Percentiles rank a stretch among this genome's conserved stretches.
Evolutionary conservation across 2,888 invertebrate species (phyloP).

Genomic region (Phalera bucephala): DNA sequence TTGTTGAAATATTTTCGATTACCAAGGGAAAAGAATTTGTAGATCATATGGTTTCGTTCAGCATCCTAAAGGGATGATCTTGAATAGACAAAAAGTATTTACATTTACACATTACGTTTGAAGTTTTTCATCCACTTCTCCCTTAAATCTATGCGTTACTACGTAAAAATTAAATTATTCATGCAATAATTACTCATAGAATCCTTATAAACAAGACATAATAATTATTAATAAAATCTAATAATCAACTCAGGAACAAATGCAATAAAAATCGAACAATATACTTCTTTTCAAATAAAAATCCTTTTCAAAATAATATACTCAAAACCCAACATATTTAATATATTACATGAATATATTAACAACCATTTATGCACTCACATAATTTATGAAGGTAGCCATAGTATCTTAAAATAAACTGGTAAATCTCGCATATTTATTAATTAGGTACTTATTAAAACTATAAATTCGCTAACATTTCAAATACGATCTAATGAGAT

Average conservation of each 20-base stretch:
- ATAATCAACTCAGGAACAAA: slow-evolving; percentile 82
- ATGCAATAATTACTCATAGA: slow-evolving; percentile 65
- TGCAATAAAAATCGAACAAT: slow-evolving; percentile 81
- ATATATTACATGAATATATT: slow-evolving; percentile 79
- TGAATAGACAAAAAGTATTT: slow-evolving; percentile 39
- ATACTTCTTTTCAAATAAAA: slow-evolving; percentile 58
- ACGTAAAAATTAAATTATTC: slow-evolving; percentile 68
- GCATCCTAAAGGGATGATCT: no score
- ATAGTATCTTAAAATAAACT: slow-evolving; percentile 75
- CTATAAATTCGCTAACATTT: slow-evolving; percentile 82
- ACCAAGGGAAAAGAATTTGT: no score
- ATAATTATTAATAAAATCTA: slow-evolving; percentile 75
- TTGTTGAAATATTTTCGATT: no score
- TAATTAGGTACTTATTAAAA: slow-evolving; percentile 61
- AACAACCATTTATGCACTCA: slow-evolving; percentile 72
- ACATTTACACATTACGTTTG: slow-evolving; percentile 20
- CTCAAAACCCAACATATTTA: slow-evolving; percentile 69
- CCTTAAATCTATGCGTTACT: slow-evolving; percentile 57
- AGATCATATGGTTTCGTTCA: no score
- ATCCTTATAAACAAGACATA: slow-evolving; percentile 66
- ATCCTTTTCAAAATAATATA: slow-evolving; percentile 67
- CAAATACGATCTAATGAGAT: slow-evolving; percentile 82
- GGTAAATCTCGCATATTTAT: slow-evolving; percentile 79
- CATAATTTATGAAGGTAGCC: slow-evolving; percentile 75
- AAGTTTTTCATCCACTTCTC: slow-evolving; percentile 50